Conservation (phyloP, 2,797 vertebrate species). For the Enoplosus armatus region DNA sequence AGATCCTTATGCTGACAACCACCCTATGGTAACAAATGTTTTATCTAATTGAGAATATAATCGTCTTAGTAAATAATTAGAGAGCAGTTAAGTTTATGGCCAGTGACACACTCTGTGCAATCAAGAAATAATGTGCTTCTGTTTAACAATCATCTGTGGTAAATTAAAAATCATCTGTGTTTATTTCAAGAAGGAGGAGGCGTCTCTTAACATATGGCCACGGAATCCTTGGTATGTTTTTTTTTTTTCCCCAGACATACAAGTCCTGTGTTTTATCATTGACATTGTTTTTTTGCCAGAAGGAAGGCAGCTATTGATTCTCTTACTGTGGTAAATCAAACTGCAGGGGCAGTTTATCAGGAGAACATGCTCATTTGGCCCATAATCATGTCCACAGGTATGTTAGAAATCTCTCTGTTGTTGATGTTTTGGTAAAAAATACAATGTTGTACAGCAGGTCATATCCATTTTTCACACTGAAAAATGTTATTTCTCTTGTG, state of each 20-base stretch:
- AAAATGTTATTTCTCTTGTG: not conserved
- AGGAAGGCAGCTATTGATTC: conserved; percentile 22
- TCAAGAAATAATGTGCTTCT: not conserved
- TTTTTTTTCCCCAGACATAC: conserved; percentile 3
- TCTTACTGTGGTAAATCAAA: conserved; percentile 34
- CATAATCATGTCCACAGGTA: conserved; percentile 57
- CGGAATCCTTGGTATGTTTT: conserved; percentile 78
- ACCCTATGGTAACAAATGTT: conserved; percentile 69
- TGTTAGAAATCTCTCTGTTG: not conserved
- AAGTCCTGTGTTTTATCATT: conserved; percentile 17
- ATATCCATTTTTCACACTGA: not conserved
- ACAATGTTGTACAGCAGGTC: not conserved
- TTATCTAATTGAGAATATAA: not conserved
- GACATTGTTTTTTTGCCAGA: conserved; percentile 33
- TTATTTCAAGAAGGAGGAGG: conserved; percentile 77
- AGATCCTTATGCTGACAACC: conserved; percentile 83
- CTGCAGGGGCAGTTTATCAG: conserved; percentile 48
- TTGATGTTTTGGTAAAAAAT: not conserved
- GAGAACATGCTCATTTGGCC: conserved; percentile 39
- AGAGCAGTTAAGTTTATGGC: not conserved
- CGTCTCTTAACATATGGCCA: conserved; percentile 62
- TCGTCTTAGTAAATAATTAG: not conserved
- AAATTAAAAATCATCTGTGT: conserved; percentile 39
- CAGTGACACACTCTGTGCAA: not conserved
- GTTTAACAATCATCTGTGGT: conserved; percentile 30